phyloP scores from a whole-genome alignment of 2,888 invertebrate genomes.

The Drosophila mettleri region DNA sequence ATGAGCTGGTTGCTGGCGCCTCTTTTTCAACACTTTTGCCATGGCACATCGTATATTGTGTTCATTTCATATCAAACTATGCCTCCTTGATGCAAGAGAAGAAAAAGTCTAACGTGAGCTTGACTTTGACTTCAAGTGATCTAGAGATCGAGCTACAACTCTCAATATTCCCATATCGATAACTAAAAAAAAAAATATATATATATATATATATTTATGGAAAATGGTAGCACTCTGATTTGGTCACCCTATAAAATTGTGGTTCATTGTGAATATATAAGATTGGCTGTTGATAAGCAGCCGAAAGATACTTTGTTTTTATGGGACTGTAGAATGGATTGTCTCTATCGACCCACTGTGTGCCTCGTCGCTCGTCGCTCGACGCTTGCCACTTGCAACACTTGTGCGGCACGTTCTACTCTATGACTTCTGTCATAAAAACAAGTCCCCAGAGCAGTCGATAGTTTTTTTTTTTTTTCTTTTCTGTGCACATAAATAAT shows the following conservation, averaged over 20 bases:
- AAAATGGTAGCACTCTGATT: neutral
- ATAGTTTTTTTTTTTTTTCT: constrained; percentile 14
- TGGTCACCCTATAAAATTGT: neutral
- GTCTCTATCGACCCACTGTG: neutral
- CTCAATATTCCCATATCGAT: too few species aligned
- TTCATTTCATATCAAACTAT: too few species aligned
- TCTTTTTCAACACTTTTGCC: too few species aligned
- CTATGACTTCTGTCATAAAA: constrained; percentile 14
- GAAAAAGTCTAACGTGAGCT: too few species aligned
- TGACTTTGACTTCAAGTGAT: too few species aligned
- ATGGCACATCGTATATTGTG: too few species aligned
- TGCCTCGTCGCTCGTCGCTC: neutral
- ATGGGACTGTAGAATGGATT: neutral
- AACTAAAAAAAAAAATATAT: neutral
- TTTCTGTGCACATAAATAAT: constrained; percentile 10
- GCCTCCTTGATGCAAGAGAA: too few species aligned
- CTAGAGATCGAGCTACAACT: too few species aligned
- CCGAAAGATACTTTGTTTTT: neutral
- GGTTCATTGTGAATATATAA: neutral
- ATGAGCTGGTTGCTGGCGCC: too few species aligned
- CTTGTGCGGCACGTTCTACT: constrained; percentile 3
- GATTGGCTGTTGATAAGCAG: neutral
- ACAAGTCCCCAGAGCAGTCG: constrained; percentile 14
- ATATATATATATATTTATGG: too few species aligned
- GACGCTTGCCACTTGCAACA: constrained; percentile 6